Base-by-base conservation (phyloP, 2,888 invertebrate species). In the Pollenia angustigena region DNA sequence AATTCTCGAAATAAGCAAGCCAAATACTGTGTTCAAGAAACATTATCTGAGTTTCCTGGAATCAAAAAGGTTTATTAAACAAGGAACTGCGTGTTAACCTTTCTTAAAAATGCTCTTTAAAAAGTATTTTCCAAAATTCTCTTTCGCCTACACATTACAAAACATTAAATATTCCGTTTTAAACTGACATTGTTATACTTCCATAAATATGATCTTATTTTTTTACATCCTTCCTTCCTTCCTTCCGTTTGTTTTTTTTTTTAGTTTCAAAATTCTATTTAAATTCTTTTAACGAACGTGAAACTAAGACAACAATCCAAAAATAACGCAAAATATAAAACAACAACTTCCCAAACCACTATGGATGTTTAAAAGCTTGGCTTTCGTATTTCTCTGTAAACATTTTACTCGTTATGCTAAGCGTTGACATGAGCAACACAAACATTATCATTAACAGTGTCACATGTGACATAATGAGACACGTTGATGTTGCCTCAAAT, bases 371-470 rank as follows among this genome's bases (percentile, higher is more conserved):
- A 64, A 40, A 44, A 18, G 60, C 54, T 54, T 72, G 44, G 81
- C 52, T 64, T 46, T 62, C 58, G 42, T 32, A 42, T 52, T 71
- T 50, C 54, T 50, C 64, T 60, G 71, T 50, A 64, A 72, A 48
- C 62, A 80, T 83, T 87, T 81, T 68, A 74, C 87, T 87, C 80
- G 79, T 80, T 84, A 84, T 79, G 84, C 62, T 74, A 69, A 87
- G 84, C 88, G 54, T 84, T 87, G 87, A 85, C 88, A 89, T 88
- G 85, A 89, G 88, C 89, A 88, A 76, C 84, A 88, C 88, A 89
- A 90, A 89, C 89, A 91, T 91, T 92, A 92, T 92, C 91, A 92
- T 92, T 92, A 92, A 92, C 91, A 91, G 91, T 92, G 92, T 92
- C 92, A 92, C 91, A 91, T 91, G 90, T 92, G 89, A 91, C 92